Evolutionary conservation across 1,140 invertebrate species (phyloP).

Genomic region (Drosophila albomicans): DNA sequence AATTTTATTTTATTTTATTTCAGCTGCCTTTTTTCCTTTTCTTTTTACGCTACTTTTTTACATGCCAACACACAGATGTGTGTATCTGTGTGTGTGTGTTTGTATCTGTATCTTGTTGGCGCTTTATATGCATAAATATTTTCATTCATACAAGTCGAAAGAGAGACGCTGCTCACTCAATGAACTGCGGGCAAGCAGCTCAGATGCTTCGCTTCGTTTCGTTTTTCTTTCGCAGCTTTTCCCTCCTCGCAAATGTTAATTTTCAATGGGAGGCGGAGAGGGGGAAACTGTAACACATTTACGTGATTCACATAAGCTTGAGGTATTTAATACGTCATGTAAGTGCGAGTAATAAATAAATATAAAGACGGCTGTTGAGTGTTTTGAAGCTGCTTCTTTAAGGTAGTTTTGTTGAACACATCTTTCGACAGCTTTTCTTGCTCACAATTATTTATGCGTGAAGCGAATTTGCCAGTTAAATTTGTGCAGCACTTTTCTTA

Average conservation of each 20-base stretch:
- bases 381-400: not conserved
- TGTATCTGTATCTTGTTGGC: conserved; percentile 47
- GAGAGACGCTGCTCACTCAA: conserved; percentile 21
- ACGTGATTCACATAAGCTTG: not conserved
- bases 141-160: conserved; percentile 58
- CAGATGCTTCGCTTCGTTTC: not conserved
- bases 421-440: too few species aligned
- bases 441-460: too few species aligned
- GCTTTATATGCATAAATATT: conserved; percentile 78
- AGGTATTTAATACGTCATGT: conserved; percentile 4
- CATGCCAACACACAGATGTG: conserved; percentile 59
- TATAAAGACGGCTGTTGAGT: not conserved
- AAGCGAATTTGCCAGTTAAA: too few species aligned
- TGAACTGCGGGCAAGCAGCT: conserved; percentile 24
- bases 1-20: conserved; percentile 80
- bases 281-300: conserved; percentile 4
- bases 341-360: not conserved
- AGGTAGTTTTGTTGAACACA: not conserved
- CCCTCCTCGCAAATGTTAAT: conserved; percentile 8
- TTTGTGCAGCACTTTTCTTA: too few species aligned
- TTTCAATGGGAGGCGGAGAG: not conserved
- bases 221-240: conserved; percentile 3
- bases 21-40: conserved; percentile 62
- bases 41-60: conserved; percentile 70
- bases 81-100: conserved; percentile 43